phyloP scores from a whole-genome alignment of 2,888 invertebrate species.

The Ichneumoninae sp. region DNA sequence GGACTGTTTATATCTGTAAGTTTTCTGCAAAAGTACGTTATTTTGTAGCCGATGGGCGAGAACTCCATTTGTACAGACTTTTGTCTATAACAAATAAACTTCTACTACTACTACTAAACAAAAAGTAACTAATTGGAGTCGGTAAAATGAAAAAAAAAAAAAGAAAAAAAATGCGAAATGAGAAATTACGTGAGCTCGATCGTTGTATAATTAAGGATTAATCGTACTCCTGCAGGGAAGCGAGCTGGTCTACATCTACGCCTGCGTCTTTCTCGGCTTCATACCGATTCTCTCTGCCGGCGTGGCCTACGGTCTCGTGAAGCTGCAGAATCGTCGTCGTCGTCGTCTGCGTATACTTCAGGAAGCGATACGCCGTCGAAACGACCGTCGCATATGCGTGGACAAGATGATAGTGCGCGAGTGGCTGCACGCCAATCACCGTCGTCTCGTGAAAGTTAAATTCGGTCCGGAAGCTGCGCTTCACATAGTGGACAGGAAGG shows the following conservation, averaged over 20 bases:
- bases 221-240: slow-evolving; percentile 89
- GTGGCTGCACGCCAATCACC: slow-evolving; percentile 97
- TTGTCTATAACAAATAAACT: too few relatives aligned
- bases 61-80: too few relatives aligned
- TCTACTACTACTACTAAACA: slow-evolving; percentile 11
- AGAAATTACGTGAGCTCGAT: background rate
- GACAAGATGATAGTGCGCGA: slow-evolving; percentile 97
- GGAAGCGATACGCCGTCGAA: slow-evolving; percentile 88
- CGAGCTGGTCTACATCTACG: slow-evolving; percentile 98
- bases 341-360: slow-evolving; percentile 93
- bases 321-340: slow-evolving; percentile 94
- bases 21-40: too few relatives aligned
- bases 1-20: too few relatives aligned
- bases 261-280: slow-evolving; percentile 95
- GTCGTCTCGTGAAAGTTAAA: slow-evolving; percentile 94
- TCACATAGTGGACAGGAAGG: slow-evolving; percentile 95
- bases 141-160: background rate
- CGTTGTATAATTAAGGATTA: background rate
- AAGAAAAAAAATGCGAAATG: background rate
- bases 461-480: slow-evolving; percentile 95
- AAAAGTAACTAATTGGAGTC: background rate
- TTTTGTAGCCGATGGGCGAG: too few relatives aligned
- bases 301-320: slow-evolving; percentile 96
- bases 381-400: slow-evolving; percentile 88
- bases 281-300: slow-evolving; percentile 97